Conservation (phyloP, 64 coral and sea anemone genomes). For the Orbicella faveolata region DNA sequence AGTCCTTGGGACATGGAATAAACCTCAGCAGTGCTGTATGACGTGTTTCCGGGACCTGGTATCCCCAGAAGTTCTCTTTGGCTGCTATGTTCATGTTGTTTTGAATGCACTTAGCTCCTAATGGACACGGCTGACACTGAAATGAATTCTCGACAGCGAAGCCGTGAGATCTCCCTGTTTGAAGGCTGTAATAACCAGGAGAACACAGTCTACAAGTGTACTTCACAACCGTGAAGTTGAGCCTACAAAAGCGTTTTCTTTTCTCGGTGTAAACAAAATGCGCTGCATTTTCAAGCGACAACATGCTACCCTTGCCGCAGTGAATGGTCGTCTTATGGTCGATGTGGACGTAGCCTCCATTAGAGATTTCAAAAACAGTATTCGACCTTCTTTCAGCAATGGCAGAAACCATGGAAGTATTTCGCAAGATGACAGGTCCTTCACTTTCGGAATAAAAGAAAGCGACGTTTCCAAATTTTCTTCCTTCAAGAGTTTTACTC, state of each 20-base stretch:
- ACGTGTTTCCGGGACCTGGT: not conserved
- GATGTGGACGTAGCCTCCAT: conserved; percentile 34
- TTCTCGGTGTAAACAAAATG: conserved; percentile 19
- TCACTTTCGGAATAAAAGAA: conserved; percentile 45
- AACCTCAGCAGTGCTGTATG: conserved; percentile 17
- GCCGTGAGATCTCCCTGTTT: conserved; percentile 38
- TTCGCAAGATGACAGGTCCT: conserved; percentile 15
- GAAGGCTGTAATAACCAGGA: conserved; percentile 61
- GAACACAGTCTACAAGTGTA: conserved; percentile 48
- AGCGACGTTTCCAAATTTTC: not conserved
- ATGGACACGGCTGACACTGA: conserved; percentile 51
- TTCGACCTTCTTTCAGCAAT: not conserved
- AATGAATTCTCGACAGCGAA: not conserved
- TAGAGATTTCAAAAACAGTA: conserved; percentile 17
- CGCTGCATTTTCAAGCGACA: conserved; percentile 32
- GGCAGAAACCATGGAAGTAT: conserved; percentile 42
- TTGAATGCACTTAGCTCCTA: conserved; percentile 50
- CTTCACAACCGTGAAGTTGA: conserved; percentile 35
- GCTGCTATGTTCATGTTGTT: conserved; percentile 34
- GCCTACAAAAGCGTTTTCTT: not conserved
- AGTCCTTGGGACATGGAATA: conserved; percentile 49
- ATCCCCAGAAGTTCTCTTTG: conserved; percentile 68
- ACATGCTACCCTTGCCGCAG: conserved; percentile 38
- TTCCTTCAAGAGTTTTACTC: not conserved
- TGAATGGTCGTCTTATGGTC: conserved; percentile 34